Base-by-base conservation (phyloP, 2,888 invertebrate genomes). In the Agonum fuliginosum region DNA sequence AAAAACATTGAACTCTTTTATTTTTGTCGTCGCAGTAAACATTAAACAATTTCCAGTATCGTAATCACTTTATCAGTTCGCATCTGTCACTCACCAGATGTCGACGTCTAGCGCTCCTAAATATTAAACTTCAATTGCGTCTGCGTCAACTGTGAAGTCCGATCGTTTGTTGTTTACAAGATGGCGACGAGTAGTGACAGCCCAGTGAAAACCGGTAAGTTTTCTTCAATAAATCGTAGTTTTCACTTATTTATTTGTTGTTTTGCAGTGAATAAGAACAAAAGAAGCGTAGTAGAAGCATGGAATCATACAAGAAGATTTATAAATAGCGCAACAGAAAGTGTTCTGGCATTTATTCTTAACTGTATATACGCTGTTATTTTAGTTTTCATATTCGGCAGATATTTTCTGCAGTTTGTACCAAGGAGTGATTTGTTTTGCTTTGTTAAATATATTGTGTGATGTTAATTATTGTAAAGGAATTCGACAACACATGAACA, bases 111-210 rank as follows among this genome's bases (percentile, higher is more conserved):
- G n/a, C n/a, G n/a, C n/a, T n/a, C n/a, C n/a, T n/a, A n/a, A n/a
- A n/a, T n/a, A n/a, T n/a, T n/a, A n/a, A 54, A 24, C 20, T 22
- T 54, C 54, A 54, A n/a, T 8, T n/a, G 3, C n/a, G n/a, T n/a
- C n/a, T n/a, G n/a, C n/a, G n/a, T n/a, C n/a, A n/a, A n/a, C n/a
- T n/a, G n/a, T n/a, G n/a, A n/a, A n/a, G n/a, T n/a, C n/a, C n/a
- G n/a, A n/a, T n/a, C n/a, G n/a, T n/a, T n/a, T n/a, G n/a, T 30
- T 62, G 30, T 62, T 62, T 62, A 62, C 58, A 62, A 17, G 5
- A 62, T 62, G 58, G 58, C 58, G 30, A 8, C n/a, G 14, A 54
- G 58, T 14, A 62, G 17, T 8, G 19, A 0, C 0, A 19, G 6
- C 17, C 8, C 14, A 30, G 30, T 4, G 3, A 19, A 12, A 62